A percentile compares a stretch with the other conserved stretches of the same genome.
phyloP scores from a whole-genome alignment of 2,888 invertebrate genomes.

The Taenaris catops region DNA sequence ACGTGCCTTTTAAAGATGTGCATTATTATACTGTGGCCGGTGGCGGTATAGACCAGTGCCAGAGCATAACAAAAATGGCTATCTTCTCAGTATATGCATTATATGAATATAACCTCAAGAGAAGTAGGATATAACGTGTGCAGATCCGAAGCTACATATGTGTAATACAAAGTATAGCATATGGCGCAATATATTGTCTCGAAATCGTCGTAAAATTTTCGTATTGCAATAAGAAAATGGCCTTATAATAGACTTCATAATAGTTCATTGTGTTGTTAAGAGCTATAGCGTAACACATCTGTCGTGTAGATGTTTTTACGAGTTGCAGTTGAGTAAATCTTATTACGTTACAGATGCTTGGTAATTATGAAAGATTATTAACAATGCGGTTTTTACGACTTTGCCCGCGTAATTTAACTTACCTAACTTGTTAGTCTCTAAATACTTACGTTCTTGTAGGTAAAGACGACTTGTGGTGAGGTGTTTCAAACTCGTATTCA shows the following conservation, averaged over 20 bases:
- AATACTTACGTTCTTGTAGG: too few species aligned
- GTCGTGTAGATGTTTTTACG: conserved; percentile 8
- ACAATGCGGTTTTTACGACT: not conserved
- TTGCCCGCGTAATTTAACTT: conserved; percentile 1
- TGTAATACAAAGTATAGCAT: not conserved
- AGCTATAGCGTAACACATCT: not conserved
- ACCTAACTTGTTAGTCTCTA: too few species aligned
- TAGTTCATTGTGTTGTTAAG: conserved; percentile 1
- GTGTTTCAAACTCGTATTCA: too few species aligned
- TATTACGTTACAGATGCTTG: conserved; percentile 14
- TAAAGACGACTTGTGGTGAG: too few species aligned
- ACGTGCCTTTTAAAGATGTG: too few species aligned
- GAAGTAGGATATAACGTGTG: too few species aligned
- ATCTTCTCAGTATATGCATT: too few species aligned
- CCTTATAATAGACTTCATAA: not conserved
- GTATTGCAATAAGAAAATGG: not conserved
- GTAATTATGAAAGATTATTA: conserved; percentile 18
- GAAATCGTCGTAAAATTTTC: not conserved
- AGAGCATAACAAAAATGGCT: too few species aligned
- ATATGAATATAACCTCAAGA: too few species aligned
- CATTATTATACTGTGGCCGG: too few species aligned
- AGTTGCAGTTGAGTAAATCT: conserved; percentile 15
- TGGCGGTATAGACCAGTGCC: too few species aligned
- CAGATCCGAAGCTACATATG: too few species aligned
- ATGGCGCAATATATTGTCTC: not conserved